Evolutionary conservation across 2,797 vertebrate genomes (phyloP).

Genomic region (Amazona finschi): DNA sequence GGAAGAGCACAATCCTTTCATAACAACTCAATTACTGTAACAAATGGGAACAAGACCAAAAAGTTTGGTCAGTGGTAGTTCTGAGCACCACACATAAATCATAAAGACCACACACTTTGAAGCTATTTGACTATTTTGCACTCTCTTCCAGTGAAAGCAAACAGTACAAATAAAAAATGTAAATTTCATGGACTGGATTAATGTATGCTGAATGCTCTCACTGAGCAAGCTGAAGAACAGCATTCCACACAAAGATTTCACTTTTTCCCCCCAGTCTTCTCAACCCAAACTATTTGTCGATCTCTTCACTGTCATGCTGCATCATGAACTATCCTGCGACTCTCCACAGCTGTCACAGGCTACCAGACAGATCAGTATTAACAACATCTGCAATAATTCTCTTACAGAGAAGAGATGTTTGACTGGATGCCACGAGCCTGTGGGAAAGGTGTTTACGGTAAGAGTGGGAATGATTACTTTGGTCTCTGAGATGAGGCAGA

Average conservation of each 20-base stretch:
- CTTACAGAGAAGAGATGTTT: background rate
- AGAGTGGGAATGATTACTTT: background rate
- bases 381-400: background rate
- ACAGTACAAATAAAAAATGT: conserved; percentile 53
- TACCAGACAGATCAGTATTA: background rate
- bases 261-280: background rate
- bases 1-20: background rate
- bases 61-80: conserved; percentile 33
- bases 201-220: background rate
- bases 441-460: background rate
- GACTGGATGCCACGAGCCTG: background rate
- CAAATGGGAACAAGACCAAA: conserved; percentile 49
- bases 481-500: background rate
- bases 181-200: conserved; percentile 40
- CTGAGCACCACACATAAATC: conserved; percentile 39
- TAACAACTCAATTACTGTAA: conserved; percentile 42
- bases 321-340: background rate
- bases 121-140: conserved; percentile 54
- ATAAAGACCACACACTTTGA: conserved; percentile 58
- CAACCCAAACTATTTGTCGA: background rate
- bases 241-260: background rate
- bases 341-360: background rate
- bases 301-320: background rate
- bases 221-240: background rate
- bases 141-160: conserved; percentile 56